Evolutionary conservation across 53 echinoderm and acorn worm species (phyloP).

Genomic region (Apostichopus leukothele): DNA sequence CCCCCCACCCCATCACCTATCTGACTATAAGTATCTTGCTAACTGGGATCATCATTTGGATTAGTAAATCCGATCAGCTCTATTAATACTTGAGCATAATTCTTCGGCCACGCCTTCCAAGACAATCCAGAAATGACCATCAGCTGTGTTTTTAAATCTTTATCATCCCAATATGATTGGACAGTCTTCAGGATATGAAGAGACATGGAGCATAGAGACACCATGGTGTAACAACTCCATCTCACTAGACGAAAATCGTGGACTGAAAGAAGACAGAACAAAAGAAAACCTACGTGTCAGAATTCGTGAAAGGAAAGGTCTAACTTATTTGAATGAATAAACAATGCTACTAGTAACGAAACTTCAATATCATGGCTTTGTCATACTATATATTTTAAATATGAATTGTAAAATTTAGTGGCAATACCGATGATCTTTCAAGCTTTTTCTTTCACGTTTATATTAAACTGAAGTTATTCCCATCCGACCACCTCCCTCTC

Average conservation of each 20-base stretch:
- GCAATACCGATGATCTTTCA: too few relatives aligned
- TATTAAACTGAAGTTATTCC: too few relatives aligned
- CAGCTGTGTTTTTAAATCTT: slow-evolving; percentile 49
- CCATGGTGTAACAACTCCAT: slow-evolving; percentile 86
- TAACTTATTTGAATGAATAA: too few relatives aligned
- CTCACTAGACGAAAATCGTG: slow-evolving; percentile 58
- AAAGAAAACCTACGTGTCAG: not conserved
- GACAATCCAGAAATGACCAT: slow-evolving; percentile 58
- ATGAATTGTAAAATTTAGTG: too few relatives aligned
- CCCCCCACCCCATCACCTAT: too few relatives aligned
- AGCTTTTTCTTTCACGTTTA: too few relatives aligned
- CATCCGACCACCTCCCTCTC: too few relatives aligned
- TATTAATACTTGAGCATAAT: slow-evolving; percentile 72
- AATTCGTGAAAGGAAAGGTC: too few relatives aligned
- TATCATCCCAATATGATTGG: slow-evolving; percentile 22
- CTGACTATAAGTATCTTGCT: too few relatives aligned
- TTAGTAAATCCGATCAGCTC: slow-evolving; percentile 64
- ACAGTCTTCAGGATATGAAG: slow-evolving; percentile 31
- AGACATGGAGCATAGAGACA: slow-evolving; percentile 58
- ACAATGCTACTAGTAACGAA: too few relatives aligned
- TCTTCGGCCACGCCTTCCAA: slow-evolving; percentile 89
- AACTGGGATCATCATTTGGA: not conserved
- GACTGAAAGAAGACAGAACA: slow-evolving; percentile 5
- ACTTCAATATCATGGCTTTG: too few relatives aligned
- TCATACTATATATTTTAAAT: too few relatives aligned